Conservation (phyloP, 2,113 vertebrate species). For the Onychorhynchus coronatus region DNA sequence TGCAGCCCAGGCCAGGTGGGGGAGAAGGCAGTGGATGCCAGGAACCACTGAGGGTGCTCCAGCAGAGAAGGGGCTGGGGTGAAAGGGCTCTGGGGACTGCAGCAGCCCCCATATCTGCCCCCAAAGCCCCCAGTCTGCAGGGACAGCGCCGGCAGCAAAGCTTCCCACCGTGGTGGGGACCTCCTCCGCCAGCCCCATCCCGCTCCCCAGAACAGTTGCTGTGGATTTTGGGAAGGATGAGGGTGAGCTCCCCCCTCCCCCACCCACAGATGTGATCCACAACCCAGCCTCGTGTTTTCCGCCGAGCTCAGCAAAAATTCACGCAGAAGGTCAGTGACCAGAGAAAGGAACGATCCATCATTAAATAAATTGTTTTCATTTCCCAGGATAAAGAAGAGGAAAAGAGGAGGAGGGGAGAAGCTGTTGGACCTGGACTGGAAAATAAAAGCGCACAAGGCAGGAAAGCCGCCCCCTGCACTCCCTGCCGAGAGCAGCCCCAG, state of each 20-base stretch:
- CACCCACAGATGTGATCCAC: constrained; percentile 71
- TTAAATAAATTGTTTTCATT: constrained; percentile 67
- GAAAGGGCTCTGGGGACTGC: background rate
- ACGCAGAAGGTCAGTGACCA: constrained; percentile 75
- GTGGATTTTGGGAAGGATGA: constrained; percentile 66
- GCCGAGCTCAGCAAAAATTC: constrained; percentile 78
- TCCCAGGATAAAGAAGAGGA: constrained; percentile 67
- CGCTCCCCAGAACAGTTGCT: constrained; percentile 48
- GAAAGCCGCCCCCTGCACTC: background rate
- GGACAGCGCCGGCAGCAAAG: background rate
- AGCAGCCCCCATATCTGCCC: background rate
- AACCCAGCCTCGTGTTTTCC: constrained; percentile 65
- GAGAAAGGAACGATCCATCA: constrained; percentile 67
- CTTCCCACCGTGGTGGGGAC: background rate
- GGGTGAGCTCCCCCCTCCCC: constrained; percentile 32
- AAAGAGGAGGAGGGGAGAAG: background rate
- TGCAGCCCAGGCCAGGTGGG: accelerated
- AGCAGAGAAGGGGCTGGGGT: background rate
- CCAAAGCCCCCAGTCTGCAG: accelerated
- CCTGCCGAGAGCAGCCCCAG: background rate
- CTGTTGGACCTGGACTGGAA: constrained; percentile 15
- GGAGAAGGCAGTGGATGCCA: accelerated
- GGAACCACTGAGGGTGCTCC: background rate
- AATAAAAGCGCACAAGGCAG: constrained; percentile 24
- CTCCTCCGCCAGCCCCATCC: background rate